Conservation (phyloP, 2,113 vertebrate species). For the Rhea americana region DNA sequence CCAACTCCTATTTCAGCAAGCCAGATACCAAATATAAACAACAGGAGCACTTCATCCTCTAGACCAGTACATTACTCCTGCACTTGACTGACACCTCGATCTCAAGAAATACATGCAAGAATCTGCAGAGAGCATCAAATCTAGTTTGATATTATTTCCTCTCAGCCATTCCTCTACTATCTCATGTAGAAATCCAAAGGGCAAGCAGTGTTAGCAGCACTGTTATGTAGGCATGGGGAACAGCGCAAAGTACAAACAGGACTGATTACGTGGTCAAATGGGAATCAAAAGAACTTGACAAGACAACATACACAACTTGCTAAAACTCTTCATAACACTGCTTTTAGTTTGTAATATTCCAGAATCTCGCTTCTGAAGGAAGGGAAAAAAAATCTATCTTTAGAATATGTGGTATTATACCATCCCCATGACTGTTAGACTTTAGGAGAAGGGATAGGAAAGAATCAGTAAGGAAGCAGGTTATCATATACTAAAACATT, state of each 20-base stretch:
- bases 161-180: not conserved
- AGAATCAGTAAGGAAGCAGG: not conserved
- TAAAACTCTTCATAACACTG: not conserved
- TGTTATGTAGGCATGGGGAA: not conserved
- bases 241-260: not conserved
- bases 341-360: not conserved
- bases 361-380: not conserved
- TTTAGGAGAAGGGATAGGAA: not conserved
- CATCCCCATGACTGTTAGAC: not conserved
- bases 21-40: not conserved
- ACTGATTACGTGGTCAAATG: not conserved
- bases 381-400: not conserved
- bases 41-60: not conserved
- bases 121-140: not conserved
- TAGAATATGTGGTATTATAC: not conserved
- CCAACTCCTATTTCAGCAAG: not conserved
- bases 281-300: not conserved
- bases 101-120: not conserved
- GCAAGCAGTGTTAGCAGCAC: not conserved
- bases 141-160: not conserved
- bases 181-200: accelerated
- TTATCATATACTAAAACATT: not conserved
- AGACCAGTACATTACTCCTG: not conserved
- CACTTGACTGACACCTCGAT: not conserved
- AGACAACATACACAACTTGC: not conserved